A percentile compares a stretch with the other conserved stretches of the same genome.
phyloP scores from a whole-genome alignment of 2,797 vertebrate species.

The Austrolebias charrua region DNA sequence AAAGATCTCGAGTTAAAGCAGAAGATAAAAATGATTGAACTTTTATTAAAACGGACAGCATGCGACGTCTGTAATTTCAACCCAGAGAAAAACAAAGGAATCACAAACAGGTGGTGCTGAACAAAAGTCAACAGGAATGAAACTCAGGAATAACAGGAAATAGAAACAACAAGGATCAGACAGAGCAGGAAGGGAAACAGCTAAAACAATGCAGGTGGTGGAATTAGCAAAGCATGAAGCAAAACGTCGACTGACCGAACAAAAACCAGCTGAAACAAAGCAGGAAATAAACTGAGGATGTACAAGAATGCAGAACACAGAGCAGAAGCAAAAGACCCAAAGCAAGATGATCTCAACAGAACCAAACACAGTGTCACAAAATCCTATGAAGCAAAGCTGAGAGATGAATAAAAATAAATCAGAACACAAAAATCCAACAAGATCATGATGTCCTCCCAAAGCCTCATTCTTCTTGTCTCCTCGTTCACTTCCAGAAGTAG shows the following conservation, averaged over 20 bases:
- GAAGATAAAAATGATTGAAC: background rate
- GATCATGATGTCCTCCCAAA: conserved; percentile 24
- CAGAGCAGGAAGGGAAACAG: too few species aligned
- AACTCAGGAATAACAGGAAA: background rate
- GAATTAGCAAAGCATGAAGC: background rate
- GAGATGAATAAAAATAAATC: background rate
- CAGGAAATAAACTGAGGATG: background rate
- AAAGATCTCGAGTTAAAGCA: background rate
- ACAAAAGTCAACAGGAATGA: background rate
- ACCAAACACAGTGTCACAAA: background rate
- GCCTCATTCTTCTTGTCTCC: conserved; percentile 11
- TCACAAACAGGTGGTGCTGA: background rate
- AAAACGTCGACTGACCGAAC: background rate
- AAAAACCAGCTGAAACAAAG: background rate
- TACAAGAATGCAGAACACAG: background rate
- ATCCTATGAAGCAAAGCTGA: conserved; percentile 13
- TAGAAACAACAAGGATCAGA: background rate
- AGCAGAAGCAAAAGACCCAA: background rate
- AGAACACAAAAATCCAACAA: background rate
- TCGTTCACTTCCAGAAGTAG: conserved; percentile 19
- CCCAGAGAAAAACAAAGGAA: background rate
- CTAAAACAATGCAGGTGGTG: background rate
- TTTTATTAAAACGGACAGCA: background rate
- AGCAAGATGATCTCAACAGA: background rate
- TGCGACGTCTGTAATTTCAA: background rate